Conservation (phyloP, 2,888 invertebrate species). For the Erpobdella octoculata region DNA sequence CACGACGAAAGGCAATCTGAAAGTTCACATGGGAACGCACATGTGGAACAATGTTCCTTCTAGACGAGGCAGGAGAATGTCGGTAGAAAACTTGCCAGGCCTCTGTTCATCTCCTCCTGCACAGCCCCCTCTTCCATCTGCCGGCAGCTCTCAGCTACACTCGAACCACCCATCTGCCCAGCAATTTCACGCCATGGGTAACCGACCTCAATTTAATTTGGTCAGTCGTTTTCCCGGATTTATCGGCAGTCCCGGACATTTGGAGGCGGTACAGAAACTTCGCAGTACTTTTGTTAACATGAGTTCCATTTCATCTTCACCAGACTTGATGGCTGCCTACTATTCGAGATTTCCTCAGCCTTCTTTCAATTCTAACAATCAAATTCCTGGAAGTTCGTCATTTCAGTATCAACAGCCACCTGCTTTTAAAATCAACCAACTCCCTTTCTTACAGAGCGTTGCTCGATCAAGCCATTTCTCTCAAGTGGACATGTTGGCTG, state of each 20-base stretch:
- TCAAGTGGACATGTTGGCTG: constrained; percentile 20
- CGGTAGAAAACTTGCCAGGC: constrained; percentile 63
- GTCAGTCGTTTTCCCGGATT: neutral
- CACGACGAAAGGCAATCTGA: constrained; percentile 74
- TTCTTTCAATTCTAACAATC: neutral
- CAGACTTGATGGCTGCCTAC: neutral
- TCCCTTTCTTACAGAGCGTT: no score
- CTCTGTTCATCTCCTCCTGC: constrained; percentile 28
- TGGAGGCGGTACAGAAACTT: constrained; percentile 7
- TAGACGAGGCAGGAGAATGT: constrained; percentile 86
- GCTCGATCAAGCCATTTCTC: constrained; percentile 5
- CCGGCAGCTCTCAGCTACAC: constrained; percentile 25
- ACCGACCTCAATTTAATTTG: constrained; percentile 10
- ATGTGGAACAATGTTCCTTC: constrained; percentile 94
- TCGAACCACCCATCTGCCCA: constrained; percentile 6
- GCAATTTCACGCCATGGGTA: neutral
- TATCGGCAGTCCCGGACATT: neutral
- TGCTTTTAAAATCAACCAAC: neutral
- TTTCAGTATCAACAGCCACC: neutral
- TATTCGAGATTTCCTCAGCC: constrained; percentile 16
- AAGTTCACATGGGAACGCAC: constrained; percentile 96
- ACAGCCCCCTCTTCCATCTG: constrained; percentile 32
- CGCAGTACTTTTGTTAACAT: neutral
- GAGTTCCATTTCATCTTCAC: neutral
- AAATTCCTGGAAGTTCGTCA: neutral